Base-by-base conservation (phyloP, 1,140 invertebrate genomes). In the Papilio aristodemus region DNA sequence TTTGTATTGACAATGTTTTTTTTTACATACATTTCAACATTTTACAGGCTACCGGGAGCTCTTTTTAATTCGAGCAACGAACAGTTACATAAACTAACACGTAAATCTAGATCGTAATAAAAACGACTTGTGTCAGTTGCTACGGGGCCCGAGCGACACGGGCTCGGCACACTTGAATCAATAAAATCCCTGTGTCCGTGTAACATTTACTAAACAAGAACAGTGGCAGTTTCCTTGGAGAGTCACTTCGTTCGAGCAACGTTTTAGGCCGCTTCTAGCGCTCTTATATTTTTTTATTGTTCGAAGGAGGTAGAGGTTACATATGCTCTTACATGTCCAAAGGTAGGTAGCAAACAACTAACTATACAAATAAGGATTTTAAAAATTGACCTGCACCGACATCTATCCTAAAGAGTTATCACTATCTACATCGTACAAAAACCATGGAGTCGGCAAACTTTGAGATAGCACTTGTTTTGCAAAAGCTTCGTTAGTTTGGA, bases 11-110 rank as follows among this genome's bases (percentile, higher is more conserved):
- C 87, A 91, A 82, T 89, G 79, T 89, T 87, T 87, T 87, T n/a
- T n/a, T 91, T 90, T 90, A 90, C 89, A 91, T 91, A 86, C 87
- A 91, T 90, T 90, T 89, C 86, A 91, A 90, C 87, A 89, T 89
- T 85, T 86, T 91, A 91, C 89, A 89, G 81, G 80, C 88, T 91
- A 91, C 87, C 80, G 82, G 83, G 85, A 91, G 87, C 89, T 91
- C 88, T 85, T 90, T 90, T 91, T 90, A 84, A 89, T 90, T 90
- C 89, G 88, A 91, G 89, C 87, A 89, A 90, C 89, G 89, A 91
- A 91, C 88, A 90, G 81, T 90, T 90, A 91, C 87, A 89, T 91
- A 88, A 90, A 91, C 87, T 91, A 91, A 91, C 87, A 91, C 87
- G 84, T 91, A 88, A 90, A 90, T 91, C 87, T 90, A 89, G 85